Evolutionary conservation across 1,140 invertebrate species (phyloP).

Genomic region (Aphis craccivora): DNA sequence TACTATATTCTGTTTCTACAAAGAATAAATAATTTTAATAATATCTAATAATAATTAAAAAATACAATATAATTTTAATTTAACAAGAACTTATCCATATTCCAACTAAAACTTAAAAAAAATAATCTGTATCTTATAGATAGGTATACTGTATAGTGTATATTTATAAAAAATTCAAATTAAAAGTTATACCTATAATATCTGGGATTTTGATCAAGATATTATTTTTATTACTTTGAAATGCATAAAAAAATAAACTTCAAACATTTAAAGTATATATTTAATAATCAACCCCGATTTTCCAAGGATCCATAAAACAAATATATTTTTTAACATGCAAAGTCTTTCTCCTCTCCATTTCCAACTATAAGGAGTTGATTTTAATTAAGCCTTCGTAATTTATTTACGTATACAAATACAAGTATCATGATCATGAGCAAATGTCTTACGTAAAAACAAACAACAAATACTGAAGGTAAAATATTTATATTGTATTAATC

Average conservation of each 20-base stretch:
- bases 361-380: background rate
- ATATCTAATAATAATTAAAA: no score
- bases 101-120: no score
- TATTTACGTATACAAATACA: background rate
- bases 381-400: conserved; percentile 3
- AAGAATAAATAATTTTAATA: no score
- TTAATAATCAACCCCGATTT: background rate
- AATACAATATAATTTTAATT: no score
- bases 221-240: background rate
- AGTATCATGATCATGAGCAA: conserved; percentile 13
- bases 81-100: no score
- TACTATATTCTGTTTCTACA: no score
- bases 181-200: no score
- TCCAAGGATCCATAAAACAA: background rate
- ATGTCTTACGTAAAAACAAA: background rate
- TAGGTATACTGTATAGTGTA: no score
- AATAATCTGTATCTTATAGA: no score
- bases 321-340: background rate
- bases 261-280: background rate
- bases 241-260: background rate
- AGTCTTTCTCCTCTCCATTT: background rate
- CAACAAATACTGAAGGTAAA: background rate
- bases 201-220: no score
- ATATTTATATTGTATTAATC: conserved; percentile 31
- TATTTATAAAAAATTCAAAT: no score